Base-by-base conservation (phyloP, 2,113 vertebrate genomes). In the Festucalex cinctus region DNA sequence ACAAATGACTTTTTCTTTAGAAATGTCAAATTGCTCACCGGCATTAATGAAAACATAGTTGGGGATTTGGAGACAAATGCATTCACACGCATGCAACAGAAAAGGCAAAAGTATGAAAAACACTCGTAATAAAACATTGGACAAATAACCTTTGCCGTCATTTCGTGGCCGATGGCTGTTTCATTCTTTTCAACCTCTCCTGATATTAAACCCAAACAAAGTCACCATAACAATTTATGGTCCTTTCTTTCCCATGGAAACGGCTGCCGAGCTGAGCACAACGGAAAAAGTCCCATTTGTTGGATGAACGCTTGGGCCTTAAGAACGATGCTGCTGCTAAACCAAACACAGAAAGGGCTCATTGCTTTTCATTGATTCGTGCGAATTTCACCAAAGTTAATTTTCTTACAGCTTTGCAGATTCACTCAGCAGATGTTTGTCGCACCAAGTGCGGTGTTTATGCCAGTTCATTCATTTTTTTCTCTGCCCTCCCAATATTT, bases 31-130 rank as follows among this genome's bases (percentile, higher is more conserved):
- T 73, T 72, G 73, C 74, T 82, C 69, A 63, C 36, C 46, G 44
- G 73, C 81, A 89, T 87, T 86, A 87, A 76, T 76, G 26, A n/a
- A 78, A 82, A 80, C 70, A 39, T 68, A 75, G 70, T 78, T 79
- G 76, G 63, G 2, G 64, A 86, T 71, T 83, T 76, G 74, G 24
- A 73, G 24, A 56, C 39, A 75, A 77, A 76, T 26, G 51, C 32
- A 22, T 37, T 16, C 16, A 59, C 17, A 64, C 36, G 17, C 24
- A 66, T 19, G 12, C 22, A 46, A 46, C 1, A 28, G 16, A 49
- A 35, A 5, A 32, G 44, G 4, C 44, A n/a, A n/a, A 49, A 46
- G 8, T 39, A 37, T 39, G 44, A 46, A 46, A 60, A 36, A 60
- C 19, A 14, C 19, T 60, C 12, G 9, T 9, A 39, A 62, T 16